Evolutionary conservation across 2,888 invertebrate species (phyloP).

Genomic region (Xylocampa areola): DNA sequence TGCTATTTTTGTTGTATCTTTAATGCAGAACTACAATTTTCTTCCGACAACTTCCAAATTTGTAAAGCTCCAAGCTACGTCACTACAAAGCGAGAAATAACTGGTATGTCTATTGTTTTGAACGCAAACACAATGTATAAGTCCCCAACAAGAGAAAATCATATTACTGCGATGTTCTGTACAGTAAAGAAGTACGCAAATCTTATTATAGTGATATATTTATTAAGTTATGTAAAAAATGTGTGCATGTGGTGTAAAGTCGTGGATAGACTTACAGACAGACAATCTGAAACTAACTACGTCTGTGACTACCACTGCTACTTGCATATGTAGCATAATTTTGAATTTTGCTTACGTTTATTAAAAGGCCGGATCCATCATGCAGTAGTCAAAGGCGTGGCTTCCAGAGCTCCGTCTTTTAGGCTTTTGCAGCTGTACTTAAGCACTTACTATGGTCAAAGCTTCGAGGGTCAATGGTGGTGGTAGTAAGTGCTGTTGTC

Average conservation of each 20-base stretch:
- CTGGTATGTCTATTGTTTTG: too few relatives aligned
- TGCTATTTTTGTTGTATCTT: too few relatives aligned
- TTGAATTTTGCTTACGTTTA: conserved; percentile 46
- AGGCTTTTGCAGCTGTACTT: conserved; percentile 32
- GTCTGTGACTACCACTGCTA: conserved; percentile 53
- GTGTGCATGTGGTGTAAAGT: conserved; percentile 22
- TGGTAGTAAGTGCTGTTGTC: conserved; percentile 62
- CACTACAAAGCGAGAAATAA: too few relatives aligned
- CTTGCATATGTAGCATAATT: conserved; percentile 40
- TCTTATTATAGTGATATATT: background rate
- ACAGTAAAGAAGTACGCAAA: background rate
- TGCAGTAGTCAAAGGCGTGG: conserved; percentile 53
- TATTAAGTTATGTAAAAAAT: conserved; percentile 7
- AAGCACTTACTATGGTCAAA: conserved; percentile 72
- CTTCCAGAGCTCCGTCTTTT: conserved; percentile 43
- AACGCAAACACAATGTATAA: too few relatives aligned
- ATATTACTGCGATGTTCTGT: too few relatives aligned
- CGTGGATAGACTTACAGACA: conserved; percentile 27
- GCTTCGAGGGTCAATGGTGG: conserved; percentile 68
- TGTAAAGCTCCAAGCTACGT: too few relatives aligned
- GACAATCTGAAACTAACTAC: conserved; percentile 48
- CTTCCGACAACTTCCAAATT: too few relatives aligned
- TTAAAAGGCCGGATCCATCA: conserved; percentile 48
- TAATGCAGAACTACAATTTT: too few relatives aligned
- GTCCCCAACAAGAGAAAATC: too few relatives aligned